Evolutionary conservation across 2,113 vertebrate genomes (phyloP), one percentile per base, ranked within the genome.

Genomic region (Electrona antarctica): DNA sequence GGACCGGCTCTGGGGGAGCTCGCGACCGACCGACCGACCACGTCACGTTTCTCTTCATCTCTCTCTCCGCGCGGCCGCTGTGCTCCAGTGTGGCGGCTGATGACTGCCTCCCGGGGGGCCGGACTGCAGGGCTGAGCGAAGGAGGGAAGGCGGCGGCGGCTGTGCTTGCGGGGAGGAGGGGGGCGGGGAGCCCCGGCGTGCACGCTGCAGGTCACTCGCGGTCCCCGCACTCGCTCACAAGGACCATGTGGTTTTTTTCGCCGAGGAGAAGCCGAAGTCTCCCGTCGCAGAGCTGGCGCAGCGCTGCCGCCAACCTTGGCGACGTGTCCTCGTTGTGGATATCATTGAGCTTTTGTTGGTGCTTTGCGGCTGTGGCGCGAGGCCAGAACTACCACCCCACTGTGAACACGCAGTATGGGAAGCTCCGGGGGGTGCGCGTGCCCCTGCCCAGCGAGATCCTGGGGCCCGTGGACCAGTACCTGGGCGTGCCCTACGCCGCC

Each of bases 351-450:
- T 93, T 97, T 41, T 92, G 93, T 74, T 95, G 94, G 46, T 91
- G 87, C 6, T 80, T 95, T 21, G 88, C 72, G 10, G 88, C 54
- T 46, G 87, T 52, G 46, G 87, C 93, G 84, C 87, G 92, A 78
- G 92, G 92, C 71, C 97, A 99, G 89, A 94, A 92, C 90, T 97
- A 96, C 83, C 95, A 97, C 0, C 98, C 97, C 54, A 98, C 96
- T 12, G 97, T 99, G 90, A 99, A 98, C 90, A 99, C 98, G 0
- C 96, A 98, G 92, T 99, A 97, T 2, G 98, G 98, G 79, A 99
- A 99, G 85, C 92, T 99, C 63, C 91, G 98, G 60, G 98, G 98
- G 7, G 93, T 95, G 78, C 94, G 97, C 0, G 94, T 98, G 71
- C 96, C 97, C 0, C 81, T 99, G 82, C 96, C 96, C 54, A 99